Conservation (phyloP, 2,888 invertebrate genomes). For the Cerastis leucographa region DNA sequence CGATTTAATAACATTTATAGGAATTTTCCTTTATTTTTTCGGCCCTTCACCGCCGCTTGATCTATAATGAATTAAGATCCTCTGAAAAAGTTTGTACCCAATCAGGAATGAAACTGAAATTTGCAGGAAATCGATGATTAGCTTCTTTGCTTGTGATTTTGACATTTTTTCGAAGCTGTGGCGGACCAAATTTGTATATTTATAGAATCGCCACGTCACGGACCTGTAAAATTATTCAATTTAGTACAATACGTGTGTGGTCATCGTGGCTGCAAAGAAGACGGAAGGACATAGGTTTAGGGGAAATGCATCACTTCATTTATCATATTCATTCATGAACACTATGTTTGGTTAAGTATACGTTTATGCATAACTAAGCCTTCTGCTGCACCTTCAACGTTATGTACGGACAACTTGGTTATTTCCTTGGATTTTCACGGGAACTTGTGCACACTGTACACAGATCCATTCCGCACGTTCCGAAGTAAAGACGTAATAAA, state of each 20-base stretch:
- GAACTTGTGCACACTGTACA: neutral
- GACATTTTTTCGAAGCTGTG: neutral
- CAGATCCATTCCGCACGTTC: neutral
- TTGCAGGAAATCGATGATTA: conserved; percentile 1
- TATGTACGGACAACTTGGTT: neutral
- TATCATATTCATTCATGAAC: neutral
- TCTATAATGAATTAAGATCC: neutral
- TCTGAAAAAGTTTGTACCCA: neutral
- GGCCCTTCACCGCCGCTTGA: neutral
- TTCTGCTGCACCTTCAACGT: neutral
- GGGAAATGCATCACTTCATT: no score
- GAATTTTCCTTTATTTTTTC: neutral
- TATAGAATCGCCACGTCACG: neutral
- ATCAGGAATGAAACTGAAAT: neutral
- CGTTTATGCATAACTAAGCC: neutral
- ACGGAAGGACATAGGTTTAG: neutral
- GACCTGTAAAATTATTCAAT: neutral
- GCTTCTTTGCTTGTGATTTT: neutral
- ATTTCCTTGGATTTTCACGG: neutral
- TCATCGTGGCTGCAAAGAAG: neutral
- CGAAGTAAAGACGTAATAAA: neutral
- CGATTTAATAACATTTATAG: neutral
- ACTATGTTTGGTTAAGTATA: neutral
- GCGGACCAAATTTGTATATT: no score
- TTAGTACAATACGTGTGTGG: neutral